phyloP scores from a whole-genome alignment of 1,140 invertebrate genomes.

The Oedothorax gibbosus region DNA sequence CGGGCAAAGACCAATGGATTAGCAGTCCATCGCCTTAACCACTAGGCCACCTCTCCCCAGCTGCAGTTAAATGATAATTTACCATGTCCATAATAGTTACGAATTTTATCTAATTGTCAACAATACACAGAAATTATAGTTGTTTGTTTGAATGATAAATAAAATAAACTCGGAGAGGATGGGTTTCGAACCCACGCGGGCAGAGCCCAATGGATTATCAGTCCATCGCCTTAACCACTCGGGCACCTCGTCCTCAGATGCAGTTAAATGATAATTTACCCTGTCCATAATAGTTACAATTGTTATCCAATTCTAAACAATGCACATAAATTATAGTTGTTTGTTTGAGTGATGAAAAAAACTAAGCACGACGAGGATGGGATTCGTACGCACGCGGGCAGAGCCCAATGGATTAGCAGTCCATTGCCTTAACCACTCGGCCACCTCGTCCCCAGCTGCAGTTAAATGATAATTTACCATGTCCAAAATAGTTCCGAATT shows the following conservation, averaged over 20 bases:
- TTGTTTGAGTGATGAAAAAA: too few relatives aligned
- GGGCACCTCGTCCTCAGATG: constrained; percentile 62
- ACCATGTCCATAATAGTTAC: too few relatives aligned
- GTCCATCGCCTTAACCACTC: constrained; percentile 63
- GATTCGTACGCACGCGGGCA: constrained; percentile 62
- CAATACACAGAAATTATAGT: too few relatives aligned
- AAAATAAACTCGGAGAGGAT: constrained; percentile 45
- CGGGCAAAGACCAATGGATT: constrained; percentile 63
- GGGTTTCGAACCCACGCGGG: constrained; percentile 63
- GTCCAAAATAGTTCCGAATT: too few relatives aligned
- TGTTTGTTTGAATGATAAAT: too few relatives aligned
- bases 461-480: neutral
- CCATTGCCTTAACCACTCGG: constrained; percentile 63
- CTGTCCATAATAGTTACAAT: too few relatives aligned
- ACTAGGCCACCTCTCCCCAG: constrained; percentile 62
- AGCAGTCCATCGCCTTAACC: constrained; percentile 63
- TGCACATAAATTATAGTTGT: too few relatives aligned
- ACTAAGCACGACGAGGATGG: constrained; percentile 59
- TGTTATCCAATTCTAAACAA: too few relatives aligned
- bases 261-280: too few relatives aligned
- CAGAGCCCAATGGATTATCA: constrained; percentile 63
- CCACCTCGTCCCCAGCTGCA: constrained; percentile 50
- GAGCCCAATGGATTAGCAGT: constrained; percentile 63
- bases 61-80: too few relatives aligned
- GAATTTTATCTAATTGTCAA: too few relatives aligned